Evolutionary conservation across 2,797 vertebrate genomes (phyloP), one percentile per base, ranked within the genome.

Genomic region (Acanthurus leucopareius): DNA sequence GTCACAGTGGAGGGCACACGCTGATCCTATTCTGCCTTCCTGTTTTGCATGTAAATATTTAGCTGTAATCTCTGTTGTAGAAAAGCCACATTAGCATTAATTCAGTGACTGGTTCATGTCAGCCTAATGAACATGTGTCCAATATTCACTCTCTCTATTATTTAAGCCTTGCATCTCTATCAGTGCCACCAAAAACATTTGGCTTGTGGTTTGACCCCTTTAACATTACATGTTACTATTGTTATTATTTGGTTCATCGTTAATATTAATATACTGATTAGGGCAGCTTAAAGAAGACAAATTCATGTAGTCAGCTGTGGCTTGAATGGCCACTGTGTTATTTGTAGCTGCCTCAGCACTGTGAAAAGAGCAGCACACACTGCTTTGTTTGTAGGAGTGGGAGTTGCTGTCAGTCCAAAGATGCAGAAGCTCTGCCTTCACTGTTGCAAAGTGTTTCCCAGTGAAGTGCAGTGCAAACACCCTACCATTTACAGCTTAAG

Each of bases 321-420:
- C 25, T 68, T 57, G 58, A 57, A 54, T 35, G 42, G 69, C 65
- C 38, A 25, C 19, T 42, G 32, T 59, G 53, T 22, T 40, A 40
- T 54, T 28, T 72, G 52, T 10, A 20, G 51, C 19, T 25, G 20
- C 14, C 19, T 64, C 13, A 48, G 7, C 38, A 45, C 38, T 71
- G 32, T 20, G 35, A 66, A 64, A 51, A 20, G 40, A 47, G 32
- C 8, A 8, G 44, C 22, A 7, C 5, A 38, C 13, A 19, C 32
- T 13, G 17, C 35, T 42, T 64, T 61, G 67, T 66, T 59, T 82
- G 60, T 25, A 67, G 56, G 75, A 69, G 71, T 78, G 54, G 68
- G 63, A 81, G 66, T 42, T 77, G 63, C 77, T 69, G 62, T 80
- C 75, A 81, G 19, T 66, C 63, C 69, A 32, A n/a, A 66, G n/a